phyloP scores from a whole-genome alignment of 2,888 invertebrate species.

The Eupsilia transversa region DNA sequence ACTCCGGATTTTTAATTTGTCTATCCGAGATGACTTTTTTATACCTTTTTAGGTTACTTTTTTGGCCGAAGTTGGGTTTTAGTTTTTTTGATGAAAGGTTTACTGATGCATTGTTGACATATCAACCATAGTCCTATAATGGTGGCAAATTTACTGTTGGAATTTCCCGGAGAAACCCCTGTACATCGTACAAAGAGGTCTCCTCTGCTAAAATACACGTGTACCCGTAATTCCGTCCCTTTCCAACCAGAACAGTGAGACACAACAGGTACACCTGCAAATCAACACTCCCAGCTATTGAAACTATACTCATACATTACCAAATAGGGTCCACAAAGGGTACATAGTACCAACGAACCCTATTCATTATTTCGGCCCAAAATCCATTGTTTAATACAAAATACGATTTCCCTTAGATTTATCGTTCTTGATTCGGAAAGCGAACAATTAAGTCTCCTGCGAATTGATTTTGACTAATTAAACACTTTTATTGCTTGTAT shows the following conservation, averaged over 20 bases:
- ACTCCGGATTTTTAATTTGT: too few relatives aligned
- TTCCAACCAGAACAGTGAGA: neutral
- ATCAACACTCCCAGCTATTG: conserved; percentile 8
- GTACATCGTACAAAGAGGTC: neutral
- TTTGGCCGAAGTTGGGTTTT: too few relatives aligned
- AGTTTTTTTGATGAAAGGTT: too few relatives aligned
- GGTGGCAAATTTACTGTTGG: neutral
- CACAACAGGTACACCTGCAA: neutral
- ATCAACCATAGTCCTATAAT: neutral
- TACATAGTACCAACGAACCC: conserved; percentile 54
- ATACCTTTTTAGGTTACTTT: too few relatives aligned
- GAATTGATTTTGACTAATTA: conserved; percentile 83
- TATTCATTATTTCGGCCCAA: conserved; percentile 71
- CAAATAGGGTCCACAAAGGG: conserved; percentile 60
- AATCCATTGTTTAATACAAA: conserved; percentile 78
- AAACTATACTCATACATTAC: conserved; percentile 36
- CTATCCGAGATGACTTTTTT: too few relatives aligned
- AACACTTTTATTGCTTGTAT: conserved; percentile 77
- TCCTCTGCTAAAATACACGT: neutral
- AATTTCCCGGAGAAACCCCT: neutral
- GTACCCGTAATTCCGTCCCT: neutral
- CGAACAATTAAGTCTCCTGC: conserved; percentile 76
- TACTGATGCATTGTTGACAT: neutral
- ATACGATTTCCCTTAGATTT: conserved; percentile 76
- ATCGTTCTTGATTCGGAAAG: conserved; percentile 74